phyloP scores from a whole-genome alignment of 2,888 invertebrate genomes.

The Cosmopolites sordidus region DNA sequence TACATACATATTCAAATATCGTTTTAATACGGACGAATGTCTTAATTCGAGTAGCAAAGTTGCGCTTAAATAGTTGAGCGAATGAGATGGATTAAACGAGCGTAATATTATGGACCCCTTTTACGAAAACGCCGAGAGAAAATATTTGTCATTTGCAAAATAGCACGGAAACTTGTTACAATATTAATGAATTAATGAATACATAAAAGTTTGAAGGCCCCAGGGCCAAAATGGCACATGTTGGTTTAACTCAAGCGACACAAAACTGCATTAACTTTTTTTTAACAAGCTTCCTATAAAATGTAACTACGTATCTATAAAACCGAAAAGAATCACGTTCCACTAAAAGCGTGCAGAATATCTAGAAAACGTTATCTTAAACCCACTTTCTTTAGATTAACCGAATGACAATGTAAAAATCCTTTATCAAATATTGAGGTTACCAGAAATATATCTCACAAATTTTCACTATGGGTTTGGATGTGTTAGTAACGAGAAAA shows the following conservation, averaged over 20 bases:
- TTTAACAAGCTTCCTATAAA: too few relatives aligned
- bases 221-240: not conserved
- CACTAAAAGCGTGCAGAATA: not conserved
- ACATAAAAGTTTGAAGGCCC: not conserved
- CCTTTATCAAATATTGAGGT: too few relatives aligned
- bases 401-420: too few relatives aligned
- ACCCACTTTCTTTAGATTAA: too few relatives aligned
- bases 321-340: not conserved
- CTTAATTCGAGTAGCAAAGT: not conserved
- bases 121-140: not conserved
- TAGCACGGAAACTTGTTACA: not conserved
- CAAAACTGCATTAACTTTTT: too few relatives aligned
- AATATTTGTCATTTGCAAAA: not conserved
- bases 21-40: not conserved
- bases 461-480: too few relatives aligned
- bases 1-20: not conserved
- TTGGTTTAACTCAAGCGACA: not conserved
- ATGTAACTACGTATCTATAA: not conserved
- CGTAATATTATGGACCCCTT: slow-evolving; percentile 1
- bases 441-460: too few relatives aligned
- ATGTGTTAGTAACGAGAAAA: too few relatives aligned
- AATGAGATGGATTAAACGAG: slow-evolving; percentile 1
- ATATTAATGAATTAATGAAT: slow-evolving; percentile 2
- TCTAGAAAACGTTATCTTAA: too few relatives aligned
- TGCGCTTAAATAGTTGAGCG: not conserved